Evolutionary conservation across 2,797 vertebrate genomes (phyloP).

Genomic region (Tenualosa ilisha): DNA sequence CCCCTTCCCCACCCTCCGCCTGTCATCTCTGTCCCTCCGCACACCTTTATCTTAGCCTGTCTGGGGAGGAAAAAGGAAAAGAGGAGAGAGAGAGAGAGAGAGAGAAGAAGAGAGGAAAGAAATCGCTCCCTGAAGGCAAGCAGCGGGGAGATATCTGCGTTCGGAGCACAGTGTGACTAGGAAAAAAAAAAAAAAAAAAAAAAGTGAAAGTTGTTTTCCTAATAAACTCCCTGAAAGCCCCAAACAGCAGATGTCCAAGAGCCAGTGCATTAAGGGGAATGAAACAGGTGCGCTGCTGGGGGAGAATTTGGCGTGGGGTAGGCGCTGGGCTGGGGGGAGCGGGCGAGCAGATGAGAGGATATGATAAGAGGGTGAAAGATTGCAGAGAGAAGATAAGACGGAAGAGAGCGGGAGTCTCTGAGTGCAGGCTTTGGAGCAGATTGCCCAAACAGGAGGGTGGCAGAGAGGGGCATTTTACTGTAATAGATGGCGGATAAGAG

Average conservation of each 20-base stretch:
- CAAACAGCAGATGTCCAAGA: not conserved
- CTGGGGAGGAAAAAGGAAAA: slow-evolving; percentile 22
- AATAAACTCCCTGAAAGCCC: not conserved
- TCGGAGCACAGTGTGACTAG: not conserved
- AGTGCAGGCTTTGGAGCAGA: slow-evolving; percentile 38
- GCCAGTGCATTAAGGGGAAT: not conserved
- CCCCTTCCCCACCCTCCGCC: not conserved
- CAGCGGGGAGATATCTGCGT: not conserved
- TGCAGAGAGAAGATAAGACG: not conserved
- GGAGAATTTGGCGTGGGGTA: not conserved
- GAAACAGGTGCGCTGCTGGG: not conserved
- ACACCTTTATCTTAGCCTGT: slow-evolving; percentile 34
- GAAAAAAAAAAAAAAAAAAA: not conserved
- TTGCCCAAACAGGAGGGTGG: slow-evolving; percentile 1
- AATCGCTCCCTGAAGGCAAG: not conserved
- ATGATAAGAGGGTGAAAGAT: not conserved
- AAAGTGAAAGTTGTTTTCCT: not conserved
- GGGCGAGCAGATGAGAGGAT: not conserved
- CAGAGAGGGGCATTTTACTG: slow-evolving; percentile 34
- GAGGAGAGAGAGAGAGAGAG: not conserved
- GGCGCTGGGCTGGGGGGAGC: not conserved
- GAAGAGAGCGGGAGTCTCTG: slow-evolving; percentile 8
- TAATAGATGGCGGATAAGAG: slow-evolving; percentile 40
- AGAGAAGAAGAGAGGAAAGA: not conserved
- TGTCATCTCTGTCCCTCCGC: slow-evolving; percentile 29